Evolutionary conservation across 2,113 vertebrate species (phyloP).

Genomic region (Microcebus griseorufus): DNA sequence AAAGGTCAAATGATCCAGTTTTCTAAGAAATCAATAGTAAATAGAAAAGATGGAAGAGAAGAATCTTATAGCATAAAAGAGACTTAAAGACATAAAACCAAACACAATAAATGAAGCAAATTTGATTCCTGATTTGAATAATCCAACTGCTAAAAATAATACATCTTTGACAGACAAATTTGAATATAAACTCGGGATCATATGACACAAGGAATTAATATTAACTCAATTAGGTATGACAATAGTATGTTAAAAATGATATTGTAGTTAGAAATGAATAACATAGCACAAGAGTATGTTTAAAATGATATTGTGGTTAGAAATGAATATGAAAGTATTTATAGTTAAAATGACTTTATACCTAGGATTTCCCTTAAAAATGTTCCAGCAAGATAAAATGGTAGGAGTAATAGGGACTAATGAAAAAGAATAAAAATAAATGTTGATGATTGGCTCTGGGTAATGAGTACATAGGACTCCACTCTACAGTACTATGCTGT

Average conservation of each 20-base stretch:
- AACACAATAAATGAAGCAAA: background rate
- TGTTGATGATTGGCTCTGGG: background rate
- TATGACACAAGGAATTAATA: background rate
- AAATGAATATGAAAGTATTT: slow-evolving; percentile 7
- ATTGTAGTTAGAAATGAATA: background rate
- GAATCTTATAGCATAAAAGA: background rate
- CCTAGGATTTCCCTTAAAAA: background rate
- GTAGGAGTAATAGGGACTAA: background rate
- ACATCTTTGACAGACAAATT: background rate
- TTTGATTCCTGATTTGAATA: background rate
- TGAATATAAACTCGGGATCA: background rate
- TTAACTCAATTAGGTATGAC: background rate
- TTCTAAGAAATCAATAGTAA: background rate
- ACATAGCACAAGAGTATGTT: background rate
- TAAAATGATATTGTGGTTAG: background rate
- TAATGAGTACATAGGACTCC: background rate
- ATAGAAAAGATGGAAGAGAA: background rate
- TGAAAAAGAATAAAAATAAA: slow-evolving; percentile 11
- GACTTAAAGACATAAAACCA: background rate
- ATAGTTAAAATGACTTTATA: background rate
- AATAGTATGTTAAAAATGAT: background rate
- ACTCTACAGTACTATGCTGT: background rate
- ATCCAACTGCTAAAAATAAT: background rate
- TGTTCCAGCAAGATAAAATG: background rate
- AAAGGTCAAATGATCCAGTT: background rate